A percentile compares a stretch with the other conserved stretches of the same genome.
Conservation (phyloP, 1,140 invertebrate genomes). For the Philotrypesis tridentata region DNA sequence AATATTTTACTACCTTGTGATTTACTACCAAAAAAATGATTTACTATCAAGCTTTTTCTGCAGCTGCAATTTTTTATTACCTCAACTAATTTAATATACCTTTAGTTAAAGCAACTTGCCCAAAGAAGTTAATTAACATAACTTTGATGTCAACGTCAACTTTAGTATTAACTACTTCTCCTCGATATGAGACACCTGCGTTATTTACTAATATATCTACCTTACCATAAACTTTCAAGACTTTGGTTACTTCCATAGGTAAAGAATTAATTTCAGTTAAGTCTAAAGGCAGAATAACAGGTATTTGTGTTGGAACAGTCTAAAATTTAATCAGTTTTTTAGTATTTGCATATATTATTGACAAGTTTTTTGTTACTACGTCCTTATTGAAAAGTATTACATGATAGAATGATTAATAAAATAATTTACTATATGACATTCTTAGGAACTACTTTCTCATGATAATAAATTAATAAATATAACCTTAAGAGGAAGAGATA, state of each 20-base stretch:
- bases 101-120: slow-evolving; percentile 92
- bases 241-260: slow-evolving; percentile 77
- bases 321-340: slow-evolving; percentile 57
- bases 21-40: no score
- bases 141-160: slow-evolving; percentile 91
- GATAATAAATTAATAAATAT: no score
- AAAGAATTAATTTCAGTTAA: slow-evolving; percentile 82
- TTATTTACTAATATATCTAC: slow-evolving; percentile 96
- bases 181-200: slow-evolving; percentile 90
- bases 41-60: no score
- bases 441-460: no score
- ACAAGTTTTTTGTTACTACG: no score
- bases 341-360: no score
- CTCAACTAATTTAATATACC: slow-evolving; percentile 79
- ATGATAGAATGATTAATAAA: no score
- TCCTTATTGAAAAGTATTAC: no score
- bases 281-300: slow-evolving; percentile 85
- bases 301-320: slow-evolving; percentile 79
- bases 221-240: slow-evolving; percentile 80
- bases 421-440: no score
- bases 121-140: slow-evolving; percentile 97
- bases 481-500: no score
- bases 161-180: slow-evolving; percentile 83
- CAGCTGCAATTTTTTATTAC: no score
- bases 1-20: no score